Evolutionary conservation across 2,888 invertebrate genomes (phyloP), one percentile per base, ranked within the genome.

Genomic region (Acleris cristana): DNA sequence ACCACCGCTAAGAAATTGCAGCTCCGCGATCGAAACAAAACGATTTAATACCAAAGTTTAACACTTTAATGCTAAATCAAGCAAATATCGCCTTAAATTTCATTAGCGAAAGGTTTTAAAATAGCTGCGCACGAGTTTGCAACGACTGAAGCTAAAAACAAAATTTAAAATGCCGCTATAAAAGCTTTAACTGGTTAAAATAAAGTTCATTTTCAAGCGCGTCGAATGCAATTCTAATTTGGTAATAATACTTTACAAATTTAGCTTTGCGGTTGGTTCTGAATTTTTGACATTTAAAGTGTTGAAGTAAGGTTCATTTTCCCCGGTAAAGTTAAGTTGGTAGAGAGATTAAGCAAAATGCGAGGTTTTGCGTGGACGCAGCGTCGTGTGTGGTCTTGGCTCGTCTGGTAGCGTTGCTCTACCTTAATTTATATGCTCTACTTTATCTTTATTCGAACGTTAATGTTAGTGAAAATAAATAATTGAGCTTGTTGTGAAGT

Each of bases 361-460:
- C 78, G 74, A 73, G 75, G 73, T 72, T 72, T 66, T 63, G 73
- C 76, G 72, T 73, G 74, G 71, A 76, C 76, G 74, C 59, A 44
- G 69, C 80, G 55, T 69, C 77, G 79, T 81, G 82, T 82, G 83
- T 82, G 82, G 82, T 82, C 82, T 63, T 48, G 52, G 66, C 45
- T 40, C 63, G 70, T 34, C 66, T 65, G 58, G 75, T 18, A 61
- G 21, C 64, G 73, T 63, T 69, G 75, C 80, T 82, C 73, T 72
- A 40, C 59, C 55, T 73, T 64, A 70, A 73, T 72, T 72, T 75
- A 40, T 74, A 71, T 62, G 57, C 30, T 18, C 26, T 58, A 26
- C 40, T 40, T 14, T 14, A 40, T 40, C 40, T 40, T 40, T 40
- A 40, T 40, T 40, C 14, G 40, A 40, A 12, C 40, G 40, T 58